A percentile compares a stretch with the other conserved stretches of the same genome.
These are phyloP conservation scores for Protaetia brevitarsis DNA, from an alignment of 1,140 invertebrate genomes.

Conservation along the genomic window DNA sequence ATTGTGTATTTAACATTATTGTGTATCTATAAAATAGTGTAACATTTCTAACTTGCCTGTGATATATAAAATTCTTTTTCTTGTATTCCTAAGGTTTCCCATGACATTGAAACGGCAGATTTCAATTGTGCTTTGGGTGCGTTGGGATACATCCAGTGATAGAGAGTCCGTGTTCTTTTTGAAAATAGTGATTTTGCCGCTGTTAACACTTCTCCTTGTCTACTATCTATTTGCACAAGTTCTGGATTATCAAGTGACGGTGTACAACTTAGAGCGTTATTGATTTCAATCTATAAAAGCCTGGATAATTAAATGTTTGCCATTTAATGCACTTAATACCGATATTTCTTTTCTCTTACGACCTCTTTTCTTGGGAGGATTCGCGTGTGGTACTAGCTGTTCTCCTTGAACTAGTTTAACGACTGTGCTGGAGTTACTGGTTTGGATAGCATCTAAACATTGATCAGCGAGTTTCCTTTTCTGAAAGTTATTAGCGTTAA, in stretches of 20 bases:
- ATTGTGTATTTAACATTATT: too few relatives aligned
- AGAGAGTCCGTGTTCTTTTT: conserved; percentile 48
- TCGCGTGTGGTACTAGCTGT: not conserved
- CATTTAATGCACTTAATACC: not conserved
- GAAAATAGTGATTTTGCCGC: conserved; percentile 48
- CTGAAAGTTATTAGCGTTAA: not conserved
- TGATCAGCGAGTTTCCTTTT: not conserved
- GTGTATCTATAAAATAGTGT: not conserved
- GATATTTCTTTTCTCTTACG: conserved; percentile 2
- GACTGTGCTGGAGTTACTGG: not conserved
- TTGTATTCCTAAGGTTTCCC: conserved; percentile 41
- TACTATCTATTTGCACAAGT: conserved; percentile 20
- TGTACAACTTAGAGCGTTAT: not conserved
- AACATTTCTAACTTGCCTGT: conserved; percentile 46
- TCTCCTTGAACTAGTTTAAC: not conserved
- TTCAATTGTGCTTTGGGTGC: conserved; percentile 45
- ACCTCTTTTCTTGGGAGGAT: conserved; percentile 8
- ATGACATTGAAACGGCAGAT: conserved; percentile 40
- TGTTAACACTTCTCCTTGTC: conserved; percentile 43
- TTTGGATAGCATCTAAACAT: not conserved
- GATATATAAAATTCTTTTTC: conserved; percentile 49
- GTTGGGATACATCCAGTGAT: conserved; percentile 49
- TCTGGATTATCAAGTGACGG: not conserved
- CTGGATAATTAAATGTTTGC: not conserved
- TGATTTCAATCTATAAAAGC: not conserved